These are phyloP conservation scores for Ellobius talpinus DNA, from an alignment of 2,113 vertebrate genomes.

Conservation along the genomic window DNA sequence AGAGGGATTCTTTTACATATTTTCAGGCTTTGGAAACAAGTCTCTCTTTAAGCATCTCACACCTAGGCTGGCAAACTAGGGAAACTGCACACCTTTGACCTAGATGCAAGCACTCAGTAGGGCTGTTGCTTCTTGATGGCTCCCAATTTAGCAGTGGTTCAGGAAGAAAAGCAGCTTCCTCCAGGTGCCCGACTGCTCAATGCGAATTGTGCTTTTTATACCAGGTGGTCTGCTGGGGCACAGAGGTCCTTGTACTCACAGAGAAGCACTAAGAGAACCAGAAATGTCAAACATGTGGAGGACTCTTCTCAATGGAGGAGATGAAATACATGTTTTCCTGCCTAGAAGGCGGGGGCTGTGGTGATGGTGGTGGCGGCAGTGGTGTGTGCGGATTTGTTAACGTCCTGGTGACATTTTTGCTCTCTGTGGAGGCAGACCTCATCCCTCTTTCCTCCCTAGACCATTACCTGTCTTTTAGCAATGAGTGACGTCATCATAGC, in stretches of 20 bases:
- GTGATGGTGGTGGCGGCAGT: no score
- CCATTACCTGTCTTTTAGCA: background rate
- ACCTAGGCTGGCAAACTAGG: background rate
- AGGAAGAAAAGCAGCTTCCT: background rate
- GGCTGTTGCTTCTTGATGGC: background rate
- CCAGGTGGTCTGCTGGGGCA: background rate
- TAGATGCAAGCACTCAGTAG: background rate
- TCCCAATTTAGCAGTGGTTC: background rate
- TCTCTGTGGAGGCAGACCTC: background rate
- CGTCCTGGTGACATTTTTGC: background rate
- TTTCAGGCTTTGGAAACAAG: conserved; percentile 28
- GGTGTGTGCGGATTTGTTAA: background rate
- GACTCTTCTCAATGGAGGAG: background rate
- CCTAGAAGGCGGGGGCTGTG: background rate
- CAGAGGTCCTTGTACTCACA: background rate
- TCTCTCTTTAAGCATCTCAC: conserved; percentile 14
- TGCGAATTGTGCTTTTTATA: background rate
- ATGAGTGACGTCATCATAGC: background rate
- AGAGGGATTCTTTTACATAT: conserved; percentile 53
- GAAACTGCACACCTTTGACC: background rate
- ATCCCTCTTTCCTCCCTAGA: background rate
- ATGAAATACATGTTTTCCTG: background rate
- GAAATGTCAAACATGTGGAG: background rate
- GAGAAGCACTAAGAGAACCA: background rate
- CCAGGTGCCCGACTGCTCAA: background rate